Conservation (phyloP, 2,797 vertebrate genomes). For the Melanotaenia boesemani region DNA sequence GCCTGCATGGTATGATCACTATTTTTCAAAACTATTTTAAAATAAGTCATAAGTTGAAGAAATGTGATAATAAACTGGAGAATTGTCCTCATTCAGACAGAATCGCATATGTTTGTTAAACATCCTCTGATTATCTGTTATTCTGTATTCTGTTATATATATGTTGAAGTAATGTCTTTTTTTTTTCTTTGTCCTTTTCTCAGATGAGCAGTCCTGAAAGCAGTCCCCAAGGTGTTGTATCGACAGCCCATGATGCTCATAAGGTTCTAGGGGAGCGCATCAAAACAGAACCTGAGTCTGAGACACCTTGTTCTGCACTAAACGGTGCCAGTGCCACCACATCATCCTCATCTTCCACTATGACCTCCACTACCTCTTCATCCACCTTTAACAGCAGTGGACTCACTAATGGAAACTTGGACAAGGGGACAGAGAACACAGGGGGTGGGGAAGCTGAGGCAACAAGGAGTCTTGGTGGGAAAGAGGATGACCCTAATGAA, state of each 20-base stretch:
- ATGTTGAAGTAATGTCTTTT: neutral
- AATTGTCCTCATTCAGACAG: neutral
- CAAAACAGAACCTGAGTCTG: constrained; percentile 88
- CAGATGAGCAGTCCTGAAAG: constrained; percentile 97
- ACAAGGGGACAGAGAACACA: constrained; percentile 71
- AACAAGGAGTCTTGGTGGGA: constrained; percentile 71
- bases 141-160: neutral
- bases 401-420: constrained; percentile 89
- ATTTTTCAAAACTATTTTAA: neutral
- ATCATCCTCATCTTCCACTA: constrained; percentile 29
- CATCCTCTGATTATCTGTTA: too few species aligned
- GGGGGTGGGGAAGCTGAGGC: constrained; percentile 63
- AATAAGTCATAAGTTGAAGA: neutral
- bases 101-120: neutral
- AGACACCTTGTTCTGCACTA: constrained; percentile 78
- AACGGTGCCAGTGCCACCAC: constrained; percentile 67
- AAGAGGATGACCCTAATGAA: constrained; percentile 97
- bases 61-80: neutral
- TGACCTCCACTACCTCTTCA: constrained; percentile 61
- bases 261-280: constrained; percentile 89
- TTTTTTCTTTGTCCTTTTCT: constrained; percentile 28
- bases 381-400: constrained; percentile 29
- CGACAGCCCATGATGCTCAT: constrained; percentile 87
- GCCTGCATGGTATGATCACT: constrained; percentile 91
- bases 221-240: constrained; percentile 84